phyloP scores from a whole-genome alignment of 2,888 invertebrate species.

The Trissonchulus latispiculum region DNA sequence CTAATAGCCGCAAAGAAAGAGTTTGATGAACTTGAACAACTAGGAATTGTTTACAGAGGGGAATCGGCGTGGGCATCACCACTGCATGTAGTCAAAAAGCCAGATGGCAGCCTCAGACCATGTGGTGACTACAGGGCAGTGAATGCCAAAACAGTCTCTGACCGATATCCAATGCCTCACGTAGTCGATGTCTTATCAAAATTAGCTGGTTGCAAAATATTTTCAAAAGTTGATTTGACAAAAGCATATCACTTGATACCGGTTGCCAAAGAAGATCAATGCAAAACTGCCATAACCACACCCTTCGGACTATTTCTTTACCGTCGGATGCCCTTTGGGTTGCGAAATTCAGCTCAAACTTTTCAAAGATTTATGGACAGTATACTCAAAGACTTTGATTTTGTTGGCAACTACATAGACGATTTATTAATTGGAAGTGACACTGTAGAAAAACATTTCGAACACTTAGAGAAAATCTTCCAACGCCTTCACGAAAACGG shows the following conservation, averaged over 20 bases:
- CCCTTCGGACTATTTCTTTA: slow-evolving; percentile 27
- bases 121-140: slow-evolving; percentile 21
- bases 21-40: too few relatives aligned
- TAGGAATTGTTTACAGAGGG: too few relatives aligned
- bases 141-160: slow-evolving; percentile 1
- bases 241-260: slow-evolving; percentile 20
- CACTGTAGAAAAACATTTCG: background rate
- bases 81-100: too few relatives aligned
- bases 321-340: slow-evolving; percentile 27
- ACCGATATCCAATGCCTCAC: slow-evolving; percentile 16
- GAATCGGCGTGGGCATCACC: too few relatives aligned
- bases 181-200: background rate
- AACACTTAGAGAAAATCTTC: slow-evolving; percentile 8
- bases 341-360: slow-evolving; percentile 26
- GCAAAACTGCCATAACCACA: slow-evolving; percentile 26
- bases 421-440: slow-evolving; percentile 6
- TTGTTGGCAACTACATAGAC: background rate
- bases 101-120: too few relatives aligned
- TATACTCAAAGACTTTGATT: slow-evolving; percentile 11
- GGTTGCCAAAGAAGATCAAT: slow-evolving; percentile 22
- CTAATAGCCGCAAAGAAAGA: too few relatives aligned
- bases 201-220: slow-evolving; percentile 16
- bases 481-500: slow-evolving; percentile 11
- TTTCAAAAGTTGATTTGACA: slow-evolving; percentile 19
- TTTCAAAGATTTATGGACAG: slow-evolving; percentile 26